These are phyloP conservation scores for Trogon surrucura DNA, from an alignment of 2,113 vertebrate species.

Conservation along the genomic window DNA sequence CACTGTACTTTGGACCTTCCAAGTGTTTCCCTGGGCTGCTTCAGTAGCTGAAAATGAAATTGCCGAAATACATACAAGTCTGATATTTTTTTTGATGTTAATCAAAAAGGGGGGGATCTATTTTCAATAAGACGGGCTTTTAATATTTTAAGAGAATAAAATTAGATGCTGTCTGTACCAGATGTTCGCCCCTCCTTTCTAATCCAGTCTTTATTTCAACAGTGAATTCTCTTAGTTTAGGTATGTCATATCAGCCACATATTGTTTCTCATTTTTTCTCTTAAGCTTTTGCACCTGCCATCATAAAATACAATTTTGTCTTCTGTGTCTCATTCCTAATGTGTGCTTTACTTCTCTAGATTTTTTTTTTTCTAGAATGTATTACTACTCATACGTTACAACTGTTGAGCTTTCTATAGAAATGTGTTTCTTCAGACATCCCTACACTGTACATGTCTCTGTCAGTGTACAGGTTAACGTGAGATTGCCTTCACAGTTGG, in stretches of 20 bases:
- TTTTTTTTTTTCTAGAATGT: background rate
- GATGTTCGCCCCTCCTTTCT: background rate
- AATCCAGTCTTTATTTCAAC: background rate
- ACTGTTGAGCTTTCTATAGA: background rate
- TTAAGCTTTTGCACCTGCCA: background rate
- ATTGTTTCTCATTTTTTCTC: background rate
- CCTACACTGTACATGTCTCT: background rate
- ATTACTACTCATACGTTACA: background rate
- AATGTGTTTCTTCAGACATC: background rate
- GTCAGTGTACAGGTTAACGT: background rate
- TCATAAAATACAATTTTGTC: background rate
- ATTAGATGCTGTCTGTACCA: background rate
- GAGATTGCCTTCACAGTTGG: background rate
- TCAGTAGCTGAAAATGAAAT: background rate
- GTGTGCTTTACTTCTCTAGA: background rate
- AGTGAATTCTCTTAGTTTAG: background rate
- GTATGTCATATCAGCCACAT: background rate
- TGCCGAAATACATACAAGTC: background rate
- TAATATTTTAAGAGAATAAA: background rate
- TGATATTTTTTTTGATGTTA: background rate
- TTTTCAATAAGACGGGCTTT: background rate
- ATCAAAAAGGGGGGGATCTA: accelerated
- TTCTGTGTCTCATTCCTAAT: background rate
- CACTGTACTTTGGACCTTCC: background rate
- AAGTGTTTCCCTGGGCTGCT: background rate